Evolutionary conservation across 2,888 invertebrate genomes (phyloP).

Genomic region (Serripes groenlandicus): DNA sequence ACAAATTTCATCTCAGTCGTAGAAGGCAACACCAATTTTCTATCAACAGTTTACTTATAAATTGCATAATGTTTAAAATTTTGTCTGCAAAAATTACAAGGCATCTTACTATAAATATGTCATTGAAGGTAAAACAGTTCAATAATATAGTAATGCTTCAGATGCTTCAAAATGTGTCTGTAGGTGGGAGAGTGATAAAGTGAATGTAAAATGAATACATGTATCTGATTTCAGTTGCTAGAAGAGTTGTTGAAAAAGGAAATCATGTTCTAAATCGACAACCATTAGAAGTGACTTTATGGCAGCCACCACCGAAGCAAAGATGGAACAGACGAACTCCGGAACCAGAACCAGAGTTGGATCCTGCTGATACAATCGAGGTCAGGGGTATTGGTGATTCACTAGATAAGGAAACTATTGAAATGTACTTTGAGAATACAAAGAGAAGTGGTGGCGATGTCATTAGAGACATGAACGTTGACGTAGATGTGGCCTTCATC

Average conservation of each 20-base stretch:
- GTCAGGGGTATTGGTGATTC: background rate
- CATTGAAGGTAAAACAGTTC: too few relatives aligned
- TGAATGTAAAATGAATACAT: too few relatives aligned
- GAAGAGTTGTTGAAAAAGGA: conserved; percentile 27
- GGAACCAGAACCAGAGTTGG: background rate
- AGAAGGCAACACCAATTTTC: too few relatives aligned
- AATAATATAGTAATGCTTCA: too few relatives aligned
- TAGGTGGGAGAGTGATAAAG: too few relatives aligned
- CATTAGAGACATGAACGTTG: conserved; percentile 22
- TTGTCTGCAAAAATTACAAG: too few relatives aligned
- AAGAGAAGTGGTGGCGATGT: conserved; percentile 54
- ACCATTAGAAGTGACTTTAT: conserved; percentile 18
- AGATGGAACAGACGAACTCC: conserved; percentile 1
- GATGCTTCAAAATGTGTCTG: too few relatives aligned
- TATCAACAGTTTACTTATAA: too few relatives aligned
- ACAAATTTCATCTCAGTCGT: too few relatives aligned
- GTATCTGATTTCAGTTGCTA: conserved; percentile 40
- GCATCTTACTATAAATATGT: too few relatives aligned
- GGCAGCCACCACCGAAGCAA: conserved; percentile 21
- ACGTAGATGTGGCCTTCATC: conserved; percentile 26
- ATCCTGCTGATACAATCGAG: background rate
- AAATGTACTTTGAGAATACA: conserved; percentile 62
- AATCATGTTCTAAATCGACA: conserved; percentile 24
- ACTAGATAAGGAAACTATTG: conserved; percentile 16
- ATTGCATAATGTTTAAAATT: too few relatives aligned